These are phyloP conservation scores for Gavia stellata DNA, from an alignment of 2,113 vertebrate genomes.

Conservation along the genomic window DNA sequence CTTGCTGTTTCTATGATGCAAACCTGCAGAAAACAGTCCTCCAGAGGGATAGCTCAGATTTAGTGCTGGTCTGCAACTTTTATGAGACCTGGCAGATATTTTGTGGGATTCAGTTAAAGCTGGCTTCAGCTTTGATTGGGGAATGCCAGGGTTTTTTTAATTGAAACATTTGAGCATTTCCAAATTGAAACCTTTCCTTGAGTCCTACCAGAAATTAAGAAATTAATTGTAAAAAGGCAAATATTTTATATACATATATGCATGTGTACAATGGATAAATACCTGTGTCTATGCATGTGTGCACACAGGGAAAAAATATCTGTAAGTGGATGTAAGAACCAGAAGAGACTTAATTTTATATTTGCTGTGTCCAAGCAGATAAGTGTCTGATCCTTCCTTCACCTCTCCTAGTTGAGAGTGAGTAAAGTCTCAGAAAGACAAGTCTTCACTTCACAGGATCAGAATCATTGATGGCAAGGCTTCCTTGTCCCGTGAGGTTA, in stretches of 20 bases:
- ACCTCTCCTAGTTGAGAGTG: neutral
- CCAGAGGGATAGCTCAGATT: neutral
- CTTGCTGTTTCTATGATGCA: neutral
- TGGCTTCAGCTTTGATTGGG: neutral
- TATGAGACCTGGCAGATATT: neutral
- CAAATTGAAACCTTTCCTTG: neutral
- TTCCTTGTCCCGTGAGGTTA: neutral
- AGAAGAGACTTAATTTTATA: neutral
- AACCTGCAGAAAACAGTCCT: neutral
- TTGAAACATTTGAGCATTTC: neutral
- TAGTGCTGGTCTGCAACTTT: neutral
- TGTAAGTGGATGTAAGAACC: neutral
- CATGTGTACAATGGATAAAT: neutral
- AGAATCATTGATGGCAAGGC: neutral
- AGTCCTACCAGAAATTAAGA: neutral
- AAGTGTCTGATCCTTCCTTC: neutral
- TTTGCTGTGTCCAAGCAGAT: neutral
- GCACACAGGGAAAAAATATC: neutral
- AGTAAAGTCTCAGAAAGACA: neutral
- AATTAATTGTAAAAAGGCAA: neutral
- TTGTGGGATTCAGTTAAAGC: neutral
- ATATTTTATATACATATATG: neutral
- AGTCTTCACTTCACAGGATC: neutral
- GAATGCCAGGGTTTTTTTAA: neutral
- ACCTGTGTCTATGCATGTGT: neutral